Conservation (phyloP, 2,113 vertebrate genomes). For the Mus spicilegus region DNA sequence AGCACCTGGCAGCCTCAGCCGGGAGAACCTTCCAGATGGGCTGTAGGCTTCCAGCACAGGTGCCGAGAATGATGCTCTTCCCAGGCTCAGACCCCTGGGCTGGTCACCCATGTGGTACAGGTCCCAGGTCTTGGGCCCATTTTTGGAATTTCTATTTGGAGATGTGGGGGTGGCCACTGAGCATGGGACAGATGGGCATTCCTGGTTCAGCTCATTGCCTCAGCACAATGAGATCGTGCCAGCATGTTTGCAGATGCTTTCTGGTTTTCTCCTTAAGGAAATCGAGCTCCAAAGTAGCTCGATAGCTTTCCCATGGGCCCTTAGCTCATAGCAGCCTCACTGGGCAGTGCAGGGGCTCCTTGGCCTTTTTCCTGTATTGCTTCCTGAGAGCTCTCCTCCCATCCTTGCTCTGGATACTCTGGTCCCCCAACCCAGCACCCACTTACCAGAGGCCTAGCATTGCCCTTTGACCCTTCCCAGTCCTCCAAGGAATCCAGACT, state of each 20-base stretch:
- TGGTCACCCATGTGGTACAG: not conserved
- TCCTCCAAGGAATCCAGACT: not conserved
- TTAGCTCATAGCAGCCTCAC: not conserved
- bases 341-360: no score
- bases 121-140: not conserved
- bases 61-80: accelerated
- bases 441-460: not conserved
- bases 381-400: not conserved
- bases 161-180: not conserved
- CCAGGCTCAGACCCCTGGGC: accelerated
- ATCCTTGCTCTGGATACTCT: not conserved
- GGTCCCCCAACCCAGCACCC: not conserved
- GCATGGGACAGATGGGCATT: not conserved
- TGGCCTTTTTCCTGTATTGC: not conserved
- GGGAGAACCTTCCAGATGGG: not conserved
- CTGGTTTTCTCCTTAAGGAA: not conserved
- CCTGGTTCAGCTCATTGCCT: not conserved
- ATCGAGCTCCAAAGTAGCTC: not conserved
- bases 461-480: no score
- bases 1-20: not conserved
- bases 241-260: not conserved
- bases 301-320: not conserved
- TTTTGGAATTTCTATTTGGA: not conserved
- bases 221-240: accelerated
- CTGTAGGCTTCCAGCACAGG: not conserved